Evolutionary conservation across 2,888 invertebrate genomes (phyloP), one percentile per base, ranked within the genome.

Genomic region (Therioaphis trifolii): DNA sequence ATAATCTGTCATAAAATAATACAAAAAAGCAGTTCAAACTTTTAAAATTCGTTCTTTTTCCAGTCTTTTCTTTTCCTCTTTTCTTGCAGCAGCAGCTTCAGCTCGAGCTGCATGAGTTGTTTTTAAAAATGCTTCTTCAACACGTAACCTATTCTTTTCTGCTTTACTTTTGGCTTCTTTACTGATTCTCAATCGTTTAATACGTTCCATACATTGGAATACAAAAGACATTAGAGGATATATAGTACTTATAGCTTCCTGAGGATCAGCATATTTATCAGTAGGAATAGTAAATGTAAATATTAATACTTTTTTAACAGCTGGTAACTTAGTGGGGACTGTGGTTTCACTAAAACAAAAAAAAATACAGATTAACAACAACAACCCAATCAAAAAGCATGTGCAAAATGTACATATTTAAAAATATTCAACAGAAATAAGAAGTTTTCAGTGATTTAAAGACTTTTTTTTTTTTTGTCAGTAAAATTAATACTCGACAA

Each of bases 81-180:
- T 91, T 40, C 96, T 91, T 66, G 92, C 93, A 52, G 98, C 98
- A 1, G 99, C 99, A 40, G 97, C 97, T 90, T 99, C 99, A 86
- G 97, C 97, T 0, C 99, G 91, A 29, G 97, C 97, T n/a, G 94
- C 94, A 90, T 99, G 99, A 0, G 98, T 96, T 18, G 95, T 96
- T 88, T 98, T 96, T 87, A 97, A 90, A 90, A 96, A 98, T 46
- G 94, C 94, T 89, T 99, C 99, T 87, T 97, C 96, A 7, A 98
- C 97, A 86, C 94, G 94, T 88, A 94, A 92, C 4, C 99, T 94
- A 88, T 98, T 98, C 89, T 96, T 97, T 88, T 99, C 98, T 72
- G 99, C 95, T 89, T 98, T 99, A 61, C 89, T 89, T 89, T 96
- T 93, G 40, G 94, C 96, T 94, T 98, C 98, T 89, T 96, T 96